Percentiles rank a stretch among this genome's conserved stretches.
phyloP scores from a whole-genome alignment of 2,113 vertebrate genomes.

The Forbesichthys papilliferus region DNA sequence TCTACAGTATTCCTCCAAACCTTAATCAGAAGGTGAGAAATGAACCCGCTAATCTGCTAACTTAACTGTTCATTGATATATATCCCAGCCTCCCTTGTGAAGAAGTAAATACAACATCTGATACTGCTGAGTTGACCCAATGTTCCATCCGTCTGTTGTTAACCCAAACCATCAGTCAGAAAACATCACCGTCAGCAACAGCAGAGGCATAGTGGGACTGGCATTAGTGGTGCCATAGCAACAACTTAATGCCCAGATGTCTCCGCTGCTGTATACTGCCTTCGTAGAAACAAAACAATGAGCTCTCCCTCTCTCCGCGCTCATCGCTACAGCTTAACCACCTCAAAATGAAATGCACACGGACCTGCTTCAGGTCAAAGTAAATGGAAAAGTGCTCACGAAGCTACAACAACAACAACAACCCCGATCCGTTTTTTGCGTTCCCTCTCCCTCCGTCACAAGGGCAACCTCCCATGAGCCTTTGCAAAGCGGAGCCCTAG shows the following conservation, averaged over 20 bases:
- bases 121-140: conserved; percentile 14
- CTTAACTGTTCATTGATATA: neutral
- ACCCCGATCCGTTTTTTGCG: conserved; percentile 37
- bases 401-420: conserved; percentile 14
- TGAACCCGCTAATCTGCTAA: neutral
- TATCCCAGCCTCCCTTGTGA: conserved; percentile 6
- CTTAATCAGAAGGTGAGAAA: neutral
- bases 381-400: neutral
- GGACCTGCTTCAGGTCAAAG: neutral
- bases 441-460: conserved; percentile 51
- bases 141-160: conserved; percentile 26
- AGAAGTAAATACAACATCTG: conserved; percentile 22
- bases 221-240: conserved; percentile 43
- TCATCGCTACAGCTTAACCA: neutral
- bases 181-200: conserved; percentile 39
- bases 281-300: conserved; percentile 3
- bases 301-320: conserved; percentile 1
- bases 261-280: neutral
- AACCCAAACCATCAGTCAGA: conserved; percentile 35
- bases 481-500: conserved; percentile 66
- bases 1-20: neutral
- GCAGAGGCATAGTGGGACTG: conserved; percentile 31
- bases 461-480: conserved; percentile 72
- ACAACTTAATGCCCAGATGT: conserved; percentile 55
- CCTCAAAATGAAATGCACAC: neutral